Conservation (phyloP, 2,797 vertebrate species). For the Tinamus major region DNA sequence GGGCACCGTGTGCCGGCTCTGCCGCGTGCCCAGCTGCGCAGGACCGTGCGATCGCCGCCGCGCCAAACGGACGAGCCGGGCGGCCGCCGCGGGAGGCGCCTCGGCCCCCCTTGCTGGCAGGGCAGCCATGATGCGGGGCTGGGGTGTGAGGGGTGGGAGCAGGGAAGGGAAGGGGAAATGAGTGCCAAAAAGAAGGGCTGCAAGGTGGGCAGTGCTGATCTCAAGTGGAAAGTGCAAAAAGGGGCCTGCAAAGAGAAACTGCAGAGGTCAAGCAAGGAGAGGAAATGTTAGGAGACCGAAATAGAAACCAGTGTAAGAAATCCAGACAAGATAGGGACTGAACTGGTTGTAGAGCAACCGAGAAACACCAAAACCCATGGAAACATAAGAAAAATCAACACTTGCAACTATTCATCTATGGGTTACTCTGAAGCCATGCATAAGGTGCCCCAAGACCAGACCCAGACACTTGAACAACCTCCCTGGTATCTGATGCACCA, state of each 20-base stretch:
- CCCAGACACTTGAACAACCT: background rate
- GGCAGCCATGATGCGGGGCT: background rate
- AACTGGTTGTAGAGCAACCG: background rate
- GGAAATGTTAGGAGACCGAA: background rate
- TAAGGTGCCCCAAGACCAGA: background rate
- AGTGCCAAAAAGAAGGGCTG: background rate
- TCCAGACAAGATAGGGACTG: fast-evolving
- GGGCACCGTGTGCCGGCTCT: background rate
- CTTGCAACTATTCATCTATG: background rate
- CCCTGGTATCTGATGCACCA: background rate
- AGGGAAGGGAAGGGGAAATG: fast-evolving
- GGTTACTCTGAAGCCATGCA: background rate
- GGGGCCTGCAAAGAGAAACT: background rate
- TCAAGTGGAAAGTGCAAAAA: background rate
- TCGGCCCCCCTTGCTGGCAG: too few species aligned
- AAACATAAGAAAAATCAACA: background rate
- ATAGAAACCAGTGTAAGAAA: background rate
- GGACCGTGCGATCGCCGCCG: background rate
- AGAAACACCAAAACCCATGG: background rate
- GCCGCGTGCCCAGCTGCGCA: background rate
- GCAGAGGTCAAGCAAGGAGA: background rate
- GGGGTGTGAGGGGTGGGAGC: too few species aligned
- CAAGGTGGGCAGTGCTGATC: background rate
- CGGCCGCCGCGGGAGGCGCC: background rate
- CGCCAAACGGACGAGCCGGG: background rate